These are phyloP conservation scores for Pachypanchax playfairii DNA, from an alignment of 2,113 vertebrate species.

Conservation along the genomic window DNA sequence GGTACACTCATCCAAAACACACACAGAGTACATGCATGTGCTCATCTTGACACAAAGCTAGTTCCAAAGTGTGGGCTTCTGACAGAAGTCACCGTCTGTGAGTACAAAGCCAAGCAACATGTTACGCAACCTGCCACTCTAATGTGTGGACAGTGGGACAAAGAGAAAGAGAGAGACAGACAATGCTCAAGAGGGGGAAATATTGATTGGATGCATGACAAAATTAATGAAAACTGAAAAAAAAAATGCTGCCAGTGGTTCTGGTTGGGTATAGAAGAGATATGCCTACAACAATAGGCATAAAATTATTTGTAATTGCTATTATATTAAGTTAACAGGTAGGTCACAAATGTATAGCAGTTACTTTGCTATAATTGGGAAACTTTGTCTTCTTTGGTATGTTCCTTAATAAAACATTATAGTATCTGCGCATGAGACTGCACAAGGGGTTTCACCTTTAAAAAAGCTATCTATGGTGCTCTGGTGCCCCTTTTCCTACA, in stretches of 20 bases:
- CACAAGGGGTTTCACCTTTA: not conserved
- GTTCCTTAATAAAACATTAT: not conserved
- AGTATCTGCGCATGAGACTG: not conserved
- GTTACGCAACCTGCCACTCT: conserved; percentile 53
- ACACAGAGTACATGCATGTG: conserved; percentile 26
- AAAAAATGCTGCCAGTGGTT: conserved; percentile 15
- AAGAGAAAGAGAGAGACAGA: conserved; percentile 9
- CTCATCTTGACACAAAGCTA: conserved; percentile 34
- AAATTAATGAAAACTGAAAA: conserved; percentile 5
- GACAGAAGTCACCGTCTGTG: conserved; percentile 61
- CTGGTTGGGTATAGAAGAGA: not conserved
- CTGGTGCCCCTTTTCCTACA: not conserved
- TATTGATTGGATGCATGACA: conserved; percentile 38
- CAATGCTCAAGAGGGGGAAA: not conserved
- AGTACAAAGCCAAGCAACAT: conserved; percentile 54
- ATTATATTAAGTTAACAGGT: not conserved
- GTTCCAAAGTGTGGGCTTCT: conserved; percentile 63
- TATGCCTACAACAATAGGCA: not conserved
- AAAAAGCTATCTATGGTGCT: not conserved
- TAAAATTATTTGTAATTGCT: not conserved
- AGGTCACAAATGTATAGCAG: not conserved
- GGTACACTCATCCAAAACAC: conserved; percentile 41
- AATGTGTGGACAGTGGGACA: conserved; percentile 16
- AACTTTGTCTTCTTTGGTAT: too few species aligned
- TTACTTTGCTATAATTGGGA: too few species aligned